Percentiles rank a stretch among this genome's conserved stretches.
Conservation (phyloP, 2,113 vertebrate species). For the Suricata suricatta region DNA sequence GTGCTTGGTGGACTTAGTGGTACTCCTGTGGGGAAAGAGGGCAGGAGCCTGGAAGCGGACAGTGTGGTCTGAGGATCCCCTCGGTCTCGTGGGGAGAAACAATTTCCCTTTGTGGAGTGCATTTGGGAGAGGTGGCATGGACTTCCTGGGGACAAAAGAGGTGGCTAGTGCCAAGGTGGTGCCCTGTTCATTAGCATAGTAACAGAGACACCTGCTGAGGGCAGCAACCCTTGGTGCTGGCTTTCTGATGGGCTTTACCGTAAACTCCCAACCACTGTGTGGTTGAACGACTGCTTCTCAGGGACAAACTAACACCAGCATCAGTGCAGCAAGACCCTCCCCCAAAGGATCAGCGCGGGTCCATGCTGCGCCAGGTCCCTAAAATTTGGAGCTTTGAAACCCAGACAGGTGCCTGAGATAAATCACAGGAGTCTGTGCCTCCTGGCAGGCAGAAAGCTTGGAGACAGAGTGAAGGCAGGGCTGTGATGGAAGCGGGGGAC, state of each 20-base stretch:
- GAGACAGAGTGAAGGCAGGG: neutral
- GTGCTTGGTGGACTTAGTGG: neutral
- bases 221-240: neutral
- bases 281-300: neutral
- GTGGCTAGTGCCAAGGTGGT: neutral
- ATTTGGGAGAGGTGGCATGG: neutral
- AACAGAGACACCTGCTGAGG: neutral
- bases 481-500: neutral
- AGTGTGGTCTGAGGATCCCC: neutral
- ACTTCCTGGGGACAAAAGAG: neutral
- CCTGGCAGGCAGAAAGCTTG: neutral
- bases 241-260: neutral
- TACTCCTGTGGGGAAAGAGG: neutral
- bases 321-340: neutral
- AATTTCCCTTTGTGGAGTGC: neutral
- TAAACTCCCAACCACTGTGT: neutral
- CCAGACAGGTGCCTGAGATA: neutral
- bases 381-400: neutral
- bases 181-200: neutral
- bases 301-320: neutral
- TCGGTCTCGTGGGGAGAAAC: neutral
- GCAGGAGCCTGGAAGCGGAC: neutral
- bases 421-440: neutral
- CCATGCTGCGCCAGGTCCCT: neutral
- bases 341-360: neutral